Evolutionary conservation across 2,113 vertebrate species (phyloP), one percentile per base, ranked within the genome.

Genomic region (Cynocephalus volans): DNA sequence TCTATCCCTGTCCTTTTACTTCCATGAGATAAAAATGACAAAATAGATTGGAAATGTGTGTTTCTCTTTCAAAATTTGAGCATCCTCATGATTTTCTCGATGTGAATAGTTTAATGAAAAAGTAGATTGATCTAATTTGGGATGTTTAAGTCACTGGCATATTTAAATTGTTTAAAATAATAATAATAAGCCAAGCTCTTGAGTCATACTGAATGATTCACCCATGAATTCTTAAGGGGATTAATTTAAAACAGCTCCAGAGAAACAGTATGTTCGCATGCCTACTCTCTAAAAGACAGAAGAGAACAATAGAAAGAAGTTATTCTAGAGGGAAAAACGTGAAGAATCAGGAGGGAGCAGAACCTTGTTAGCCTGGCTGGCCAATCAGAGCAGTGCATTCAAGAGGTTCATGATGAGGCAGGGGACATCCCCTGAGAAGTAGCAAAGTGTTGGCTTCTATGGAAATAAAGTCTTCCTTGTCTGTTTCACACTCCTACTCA

Each of bases 131-230:
- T 97, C 93, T 98, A 97, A 97, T 96, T 96, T 95, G 83, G 75
- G 96, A 93, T 87, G 70, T 93, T 93, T 96, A 97, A 98, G 92
- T 97, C 97, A 96, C 72, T 81, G 89, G 94, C 89, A 97, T 95
- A 92, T 96, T 96, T 96, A 97, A 97, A 96, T 95, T 97, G 92
- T 97, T 97, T 89, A 82, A 65, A 97, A 94, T 93, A 96, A 97
- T 95, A 97, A 87, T 97, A 96, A 98, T 97, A 97, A 97, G 92
- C 70, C 90, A 95, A 96, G 92, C 67, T 96, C 88, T 96, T 98
- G 98, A 98, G 94, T 98, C 98, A 98, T 97, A 67, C 75, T 54
- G 84, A 97, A 90, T 98, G 98, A 98, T 97, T 98, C 98, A 98
- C 84, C 83, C 97, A 91, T 92, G 97, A 94, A 94, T 97, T 98